Evolutionary conservation across 2,888 invertebrate species (phyloP).

Genomic region (Andrena haemorrhoa): DNA sequence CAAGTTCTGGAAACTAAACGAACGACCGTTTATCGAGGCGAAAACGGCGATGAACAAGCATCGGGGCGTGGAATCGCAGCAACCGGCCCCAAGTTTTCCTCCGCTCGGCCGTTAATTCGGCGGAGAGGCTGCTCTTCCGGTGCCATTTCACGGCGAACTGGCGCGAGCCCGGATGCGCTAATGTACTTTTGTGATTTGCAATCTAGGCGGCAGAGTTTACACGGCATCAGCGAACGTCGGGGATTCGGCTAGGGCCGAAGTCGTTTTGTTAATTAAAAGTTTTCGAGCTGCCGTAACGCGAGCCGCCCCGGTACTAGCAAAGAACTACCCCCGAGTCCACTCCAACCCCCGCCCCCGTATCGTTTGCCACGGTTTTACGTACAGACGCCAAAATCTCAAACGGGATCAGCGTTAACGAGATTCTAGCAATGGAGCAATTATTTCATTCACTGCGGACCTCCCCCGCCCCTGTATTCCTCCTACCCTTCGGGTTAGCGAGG

Average conservation of each 20-base stretch:
- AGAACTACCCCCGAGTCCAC: conserved; percentile 6
- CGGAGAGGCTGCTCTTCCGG: conserved; percentile 2
- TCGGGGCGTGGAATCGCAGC: conserved; percentile 38
- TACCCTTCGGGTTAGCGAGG: neutral
- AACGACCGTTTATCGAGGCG: conserved; percentile 27
- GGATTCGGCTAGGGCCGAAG: conserved; percentile 32
- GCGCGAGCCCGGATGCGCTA: conserved; percentile 40
- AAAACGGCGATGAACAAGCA: conserved; percentile 30
- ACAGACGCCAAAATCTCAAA: neutral
- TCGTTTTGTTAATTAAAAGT: conserved; percentile 63
- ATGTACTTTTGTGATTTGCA: conserved; percentile 59
- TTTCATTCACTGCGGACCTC: conserved; percentile 9
- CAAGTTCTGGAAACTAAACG: conserved; percentile 13
- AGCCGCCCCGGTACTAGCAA: conserved; percentile 7
- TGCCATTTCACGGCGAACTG: conserved; percentile 25
- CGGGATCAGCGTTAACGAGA: conserved; percentile 21
- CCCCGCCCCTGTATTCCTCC: neutral
- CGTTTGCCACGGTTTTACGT: conserved; percentile 12
- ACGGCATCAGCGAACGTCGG: conserved; percentile 41
- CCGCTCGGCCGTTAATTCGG: conserved; percentile 43
- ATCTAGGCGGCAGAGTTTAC: conserved; percentile 48
- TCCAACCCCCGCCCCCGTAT: neutral
- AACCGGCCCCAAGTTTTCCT: conserved; percentile 44
- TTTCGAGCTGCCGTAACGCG: conserved; percentile 39
- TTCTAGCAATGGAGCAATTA: conserved; percentile 4